phyloP scores from a whole-genome alignment of 2,888 invertebrate genomes.

The Tetanocera ferruginea region DNA sequence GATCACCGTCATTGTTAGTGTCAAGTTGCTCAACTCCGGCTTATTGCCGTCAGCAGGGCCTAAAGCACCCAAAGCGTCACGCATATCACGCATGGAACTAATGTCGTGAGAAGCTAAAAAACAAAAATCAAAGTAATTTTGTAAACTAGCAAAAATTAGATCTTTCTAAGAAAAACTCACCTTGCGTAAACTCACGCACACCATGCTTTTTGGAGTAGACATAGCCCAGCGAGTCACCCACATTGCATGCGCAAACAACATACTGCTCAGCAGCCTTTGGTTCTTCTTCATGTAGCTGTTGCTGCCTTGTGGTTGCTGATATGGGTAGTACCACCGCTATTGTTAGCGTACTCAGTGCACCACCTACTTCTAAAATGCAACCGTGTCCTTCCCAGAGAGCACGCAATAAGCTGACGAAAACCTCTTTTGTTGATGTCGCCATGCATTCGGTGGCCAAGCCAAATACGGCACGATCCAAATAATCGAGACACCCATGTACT shows the following conservation, averaged over 20 bases:
- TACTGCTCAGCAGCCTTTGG: conserved; percentile 67
- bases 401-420: conserved; percentile 81
- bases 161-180: conserved; percentile 59
- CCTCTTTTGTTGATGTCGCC: conserved; percentile 76
- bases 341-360: conserved; percentile 86
- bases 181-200: conserved; percentile 86
- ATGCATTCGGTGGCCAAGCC: conserved; percentile 69
- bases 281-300: conserved; percentile 21
- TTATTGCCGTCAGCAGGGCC: conserved; percentile 88
- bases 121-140: conserved; percentile 20
- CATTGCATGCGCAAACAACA: conserved; percentile 88
- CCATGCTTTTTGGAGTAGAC: conserved; percentile 82
- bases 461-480: conserved; percentile 81
- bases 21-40: conserved; percentile 89
- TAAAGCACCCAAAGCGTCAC: conserved; percentile 88
- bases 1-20: conserved; percentile 84
- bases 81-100: conserved; percentile 83
- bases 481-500: conserved; percentile 86
- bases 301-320: conserved; percentile 38
- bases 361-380: conserved; percentile 85
- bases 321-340: conserved; percentile 82
- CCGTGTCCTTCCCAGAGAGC: conserved; percentile 89
- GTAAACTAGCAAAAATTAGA: background rate
- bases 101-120: conserved; percentile 84
- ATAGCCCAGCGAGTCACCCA: conserved; percentile 91